phyloP scores from a whole-genome alignment of 2,113 vertebrate genomes.

The Ceyx margarethae region DNA sequence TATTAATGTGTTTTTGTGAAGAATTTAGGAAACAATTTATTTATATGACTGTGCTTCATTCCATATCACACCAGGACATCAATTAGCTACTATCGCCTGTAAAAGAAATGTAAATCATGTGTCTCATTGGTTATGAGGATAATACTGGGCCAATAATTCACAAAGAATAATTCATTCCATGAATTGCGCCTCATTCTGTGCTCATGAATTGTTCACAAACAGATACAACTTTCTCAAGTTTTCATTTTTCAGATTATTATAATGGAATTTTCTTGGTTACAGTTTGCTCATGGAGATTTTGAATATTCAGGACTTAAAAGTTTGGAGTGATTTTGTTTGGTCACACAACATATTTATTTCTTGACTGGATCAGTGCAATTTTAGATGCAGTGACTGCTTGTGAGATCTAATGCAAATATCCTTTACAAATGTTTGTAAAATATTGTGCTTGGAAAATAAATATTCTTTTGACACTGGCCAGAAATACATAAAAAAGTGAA shows the following conservation, averaged over 20 bases:
- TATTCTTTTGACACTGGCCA: not conserved
- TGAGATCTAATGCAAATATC: not conserved
- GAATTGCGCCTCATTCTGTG: constrained; percentile 44
- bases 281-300: not conserved
- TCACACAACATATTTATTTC: not conserved
- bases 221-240: constrained; percentile 47
- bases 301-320: not conserved
- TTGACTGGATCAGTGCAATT: not conserved
- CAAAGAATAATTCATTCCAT: constrained; percentile 61
- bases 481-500: not conserved
- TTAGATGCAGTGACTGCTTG: not conserved
- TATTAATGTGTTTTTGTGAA: constrained; percentile 71
- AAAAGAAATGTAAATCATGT: constrained; percentile 70
- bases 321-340: not conserved
- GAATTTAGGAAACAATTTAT: constrained; percentile 70
- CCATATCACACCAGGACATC: constrained; percentile 69
- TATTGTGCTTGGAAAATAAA: not conserved
- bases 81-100: constrained; percentile 55
- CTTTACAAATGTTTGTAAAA: not conserved
- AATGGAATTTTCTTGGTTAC: constrained; percentile 1
- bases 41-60: constrained; percentile 67
- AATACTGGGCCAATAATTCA: constrained; percentile 61
- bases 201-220: constrained; percentile 32
- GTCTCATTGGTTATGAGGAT: constrained; percentile 53
- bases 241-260: constrained; percentile 11